These are phyloP conservation scores for Drosophila bifasciata DNA, from an alignment of 1,140 invertebrate genomes.

Conservation along the genomic window DNA sequence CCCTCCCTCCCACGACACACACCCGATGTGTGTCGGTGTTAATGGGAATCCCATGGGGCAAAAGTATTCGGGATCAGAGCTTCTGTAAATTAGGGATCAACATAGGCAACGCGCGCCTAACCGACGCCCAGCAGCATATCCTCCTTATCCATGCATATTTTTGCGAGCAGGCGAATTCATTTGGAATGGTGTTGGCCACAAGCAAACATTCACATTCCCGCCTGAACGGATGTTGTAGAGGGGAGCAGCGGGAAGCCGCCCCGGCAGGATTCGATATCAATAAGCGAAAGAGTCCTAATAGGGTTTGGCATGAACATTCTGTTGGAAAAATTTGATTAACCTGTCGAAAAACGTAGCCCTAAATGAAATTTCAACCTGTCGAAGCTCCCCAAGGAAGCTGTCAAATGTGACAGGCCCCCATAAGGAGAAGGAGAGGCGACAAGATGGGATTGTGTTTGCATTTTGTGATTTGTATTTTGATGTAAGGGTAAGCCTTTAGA, in stretches of 20 bases:
- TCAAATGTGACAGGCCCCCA: slow-evolving; percentile 21
- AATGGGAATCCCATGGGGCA: slow-evolving; percentile 60
- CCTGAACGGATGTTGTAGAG: slow-evolving; percentile 3
- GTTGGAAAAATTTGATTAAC: slow-evolving; percentile 63
- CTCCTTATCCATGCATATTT: not conserved
- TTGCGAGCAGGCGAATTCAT: no score
- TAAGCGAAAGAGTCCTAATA: slow-evolving; percentile 44
- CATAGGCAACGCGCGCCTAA: not conserved
- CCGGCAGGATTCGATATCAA: slow-evolving; percentile 47
- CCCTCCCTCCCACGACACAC: not conserved
- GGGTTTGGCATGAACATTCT: slow-evolving; percentile 49
- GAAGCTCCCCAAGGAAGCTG: slow-evolving; percentile 3
- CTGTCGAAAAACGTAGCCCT: slow-evolving; percentile 37
- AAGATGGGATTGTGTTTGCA: slow-evolving; percentile 13
- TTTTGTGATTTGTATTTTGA: slow-evolving; percentile 59
- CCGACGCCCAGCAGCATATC: slow-evolving; percentile 37
- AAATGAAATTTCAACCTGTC: slow-evolving; percentile 19
- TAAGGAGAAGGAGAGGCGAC: slow-evolving; percentile 1
- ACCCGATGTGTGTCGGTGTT: slow-evolving; percentile 42
- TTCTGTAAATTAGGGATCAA: slow-evolving; percentile 54
- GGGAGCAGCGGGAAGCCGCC: no score
- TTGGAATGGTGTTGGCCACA: not conserved
- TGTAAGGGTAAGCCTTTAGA: no score
- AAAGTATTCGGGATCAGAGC: slow-evolving; percentile 23
- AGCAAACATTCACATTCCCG: slow-evolving; percentile 5